Conservation (phyloP, 2,797 vertebrate species). For the Mycteria americana region DNA sequence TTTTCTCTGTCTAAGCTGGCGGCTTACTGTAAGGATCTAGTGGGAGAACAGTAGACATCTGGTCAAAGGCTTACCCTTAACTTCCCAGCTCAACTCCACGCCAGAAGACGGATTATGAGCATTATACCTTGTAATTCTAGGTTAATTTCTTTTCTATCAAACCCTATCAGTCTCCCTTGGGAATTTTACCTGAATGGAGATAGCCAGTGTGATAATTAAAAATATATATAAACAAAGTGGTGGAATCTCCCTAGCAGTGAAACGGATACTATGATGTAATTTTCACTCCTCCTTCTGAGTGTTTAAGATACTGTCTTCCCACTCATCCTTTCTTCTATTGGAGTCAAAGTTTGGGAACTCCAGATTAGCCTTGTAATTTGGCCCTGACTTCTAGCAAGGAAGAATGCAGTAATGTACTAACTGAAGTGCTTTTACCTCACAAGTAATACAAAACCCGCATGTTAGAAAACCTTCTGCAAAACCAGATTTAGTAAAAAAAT, state of each 20-base stretch:
- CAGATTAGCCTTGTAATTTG: neutral
- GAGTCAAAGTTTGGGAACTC: neutral
- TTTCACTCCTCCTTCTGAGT: neutral
- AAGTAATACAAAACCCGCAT: neutral
- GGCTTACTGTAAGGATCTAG: neutral
- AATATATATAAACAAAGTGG: neutral
- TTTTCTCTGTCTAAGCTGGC: neutral
- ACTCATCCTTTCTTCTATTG: neutral
- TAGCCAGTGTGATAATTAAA: neutral
- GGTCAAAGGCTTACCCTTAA: constrained; percentile 25
- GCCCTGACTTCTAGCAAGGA: neutral
- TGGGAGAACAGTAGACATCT: constrained; percentile 7
- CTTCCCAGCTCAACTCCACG: neutral
- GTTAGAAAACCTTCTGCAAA: neutral
- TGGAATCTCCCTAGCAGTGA: neutral
- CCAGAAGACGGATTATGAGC: neutral
- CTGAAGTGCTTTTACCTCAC: neutral
- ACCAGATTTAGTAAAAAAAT: neutral
- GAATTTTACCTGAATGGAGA: neutral
- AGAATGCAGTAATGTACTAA: neutral
- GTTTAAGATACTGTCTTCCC: neutral
- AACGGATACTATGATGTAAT: neutral
- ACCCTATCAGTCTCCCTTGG: neutral
- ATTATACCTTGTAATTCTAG: constrained; percentile 27
- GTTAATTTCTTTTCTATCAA: constrained; percentile 20